Conservation (phyloP, 2,113 vertebrate genomes). For the Dromaius novaehollandiae region DNA sequence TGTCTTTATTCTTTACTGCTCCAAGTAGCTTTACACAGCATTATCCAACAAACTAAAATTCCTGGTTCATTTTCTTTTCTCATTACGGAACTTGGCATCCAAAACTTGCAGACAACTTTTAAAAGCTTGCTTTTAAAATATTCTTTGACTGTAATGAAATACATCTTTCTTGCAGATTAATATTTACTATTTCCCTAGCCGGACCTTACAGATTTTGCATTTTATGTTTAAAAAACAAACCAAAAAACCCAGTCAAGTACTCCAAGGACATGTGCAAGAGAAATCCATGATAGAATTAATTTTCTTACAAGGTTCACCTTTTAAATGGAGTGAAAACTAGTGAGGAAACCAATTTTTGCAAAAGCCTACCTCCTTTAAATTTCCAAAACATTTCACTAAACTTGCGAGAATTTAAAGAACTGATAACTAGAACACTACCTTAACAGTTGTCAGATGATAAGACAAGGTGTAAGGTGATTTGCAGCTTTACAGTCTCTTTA, state of each 20-base stretch:
- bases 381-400: not conserved
- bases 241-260: not conserved
- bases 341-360: not conserved
- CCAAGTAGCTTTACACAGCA: not conserved
- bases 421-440: not conserved
- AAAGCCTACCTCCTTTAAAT: not conserved
- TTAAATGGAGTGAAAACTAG: not conserved
- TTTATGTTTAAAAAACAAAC: not conserved
- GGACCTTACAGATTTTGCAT: not conserved
- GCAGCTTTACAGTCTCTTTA: not conserved
- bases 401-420: not conserved
- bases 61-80: not conserved
- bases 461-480: not conserved
- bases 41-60: not conserved
- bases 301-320: not conserved
- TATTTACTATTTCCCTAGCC: not conserved
- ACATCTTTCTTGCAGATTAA: not conserved
- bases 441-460: not conserved
- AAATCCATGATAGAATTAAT: not conserved
- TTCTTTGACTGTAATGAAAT: not conserved
- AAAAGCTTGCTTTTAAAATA: not conserved
- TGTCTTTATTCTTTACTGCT: not conserved
- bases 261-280: not conserved
- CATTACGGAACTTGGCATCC: not conserved
- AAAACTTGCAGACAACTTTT: not conserved